These are phyloP conservation scores for Megalops atlanticus DNA, from an alignment of 2,113 vertebrate genomes.

Conservation along the genomic window DNA sequence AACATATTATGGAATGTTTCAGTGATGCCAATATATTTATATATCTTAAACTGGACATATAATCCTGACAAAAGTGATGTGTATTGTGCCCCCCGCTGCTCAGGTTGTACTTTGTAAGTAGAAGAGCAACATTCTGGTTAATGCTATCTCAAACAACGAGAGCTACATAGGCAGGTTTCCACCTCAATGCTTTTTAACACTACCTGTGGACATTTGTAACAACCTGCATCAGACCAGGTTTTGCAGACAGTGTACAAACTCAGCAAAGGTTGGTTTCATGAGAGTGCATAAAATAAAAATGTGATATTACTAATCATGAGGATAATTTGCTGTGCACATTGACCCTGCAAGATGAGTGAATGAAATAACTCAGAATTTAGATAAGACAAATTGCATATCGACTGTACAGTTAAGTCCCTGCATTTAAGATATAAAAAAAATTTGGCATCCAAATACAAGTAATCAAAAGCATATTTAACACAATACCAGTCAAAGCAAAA, in stretches of 20 bases:
- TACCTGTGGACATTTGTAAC: neutral
- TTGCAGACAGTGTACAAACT: neutral
- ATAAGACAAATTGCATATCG: constrained; percentile 30
- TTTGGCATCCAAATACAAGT: neutral
- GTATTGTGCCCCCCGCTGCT: neutral
- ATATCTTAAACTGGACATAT: neutral
- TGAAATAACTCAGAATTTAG: constrained; percentile 22
- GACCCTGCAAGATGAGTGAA: constrained; percentile 26
- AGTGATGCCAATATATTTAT: neutral
- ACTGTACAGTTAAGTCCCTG: constrained; percentile 12
- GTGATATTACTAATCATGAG: constrained; percentile 18
- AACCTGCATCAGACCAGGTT: neutral
- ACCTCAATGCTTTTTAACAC: neutral
- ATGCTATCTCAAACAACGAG: neutral
- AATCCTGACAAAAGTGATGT: neutral
- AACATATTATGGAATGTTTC: neutral
- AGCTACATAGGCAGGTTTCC: neutral
- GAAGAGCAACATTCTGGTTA: neutral
- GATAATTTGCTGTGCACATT: constrained; percentile 22
- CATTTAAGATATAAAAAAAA: constrained; percentile 15
- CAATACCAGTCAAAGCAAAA: neutral
- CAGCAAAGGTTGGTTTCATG: too few relatives aligned
- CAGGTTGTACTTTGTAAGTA: neutral
- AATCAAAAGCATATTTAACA: constrained; percentile 7
- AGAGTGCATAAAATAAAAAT: constrained; percentile 22